These are phyloP conservation scores for Dryococelus australis DNA, from an alignment of 2,888 invertebrate genomes.

Conservation along the genomic window DNA sequence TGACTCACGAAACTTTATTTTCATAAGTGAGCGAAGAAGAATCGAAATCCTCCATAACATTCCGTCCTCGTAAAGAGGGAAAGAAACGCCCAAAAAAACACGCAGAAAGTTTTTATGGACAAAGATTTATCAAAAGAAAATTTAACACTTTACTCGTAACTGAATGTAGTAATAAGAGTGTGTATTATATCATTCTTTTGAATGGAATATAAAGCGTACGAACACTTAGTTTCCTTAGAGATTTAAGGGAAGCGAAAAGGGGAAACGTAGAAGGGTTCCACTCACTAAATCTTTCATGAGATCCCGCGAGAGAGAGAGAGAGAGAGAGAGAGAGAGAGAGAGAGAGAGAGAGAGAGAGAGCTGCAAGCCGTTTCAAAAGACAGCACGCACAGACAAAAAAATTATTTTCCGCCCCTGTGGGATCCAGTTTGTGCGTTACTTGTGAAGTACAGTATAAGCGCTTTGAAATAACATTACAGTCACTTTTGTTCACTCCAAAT, in stretches of 20 bases:
- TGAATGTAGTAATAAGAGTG: conserved; percentile 6
- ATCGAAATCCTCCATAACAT: not conserved
- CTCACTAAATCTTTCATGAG: conserved; percentile 16
- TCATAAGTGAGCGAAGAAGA: too few relatives aligned
- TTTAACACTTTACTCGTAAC: not conserved
- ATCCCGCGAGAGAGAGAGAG: not conserved
- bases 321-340: conserved; percentile 16
- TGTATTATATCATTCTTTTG: conserved; percentile 9
- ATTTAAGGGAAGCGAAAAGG: not conserved
- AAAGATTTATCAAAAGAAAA: not conserved
- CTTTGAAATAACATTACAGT: not conserved
- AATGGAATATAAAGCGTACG: not conserved
- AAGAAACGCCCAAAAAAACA: not conserved
- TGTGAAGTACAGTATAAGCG: not conserved
- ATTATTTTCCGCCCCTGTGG: not conserved
- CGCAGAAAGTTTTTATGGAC: not conserved
- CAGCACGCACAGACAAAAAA: not conserved
- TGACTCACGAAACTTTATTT: too few relatives aligned
- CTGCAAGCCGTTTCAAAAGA: not conserved
- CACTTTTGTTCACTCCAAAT: not conserved
- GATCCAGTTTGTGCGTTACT: not conserved
- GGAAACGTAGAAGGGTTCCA: not conserved
- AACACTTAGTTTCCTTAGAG: not conserved
- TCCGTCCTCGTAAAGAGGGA: not conserved
- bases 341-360: conserved; percentile 16